Evolutionary conservation across 1,140 invertebrate species (phyloP).

Genomic region (Luehdorfia chinensis): DNA sequence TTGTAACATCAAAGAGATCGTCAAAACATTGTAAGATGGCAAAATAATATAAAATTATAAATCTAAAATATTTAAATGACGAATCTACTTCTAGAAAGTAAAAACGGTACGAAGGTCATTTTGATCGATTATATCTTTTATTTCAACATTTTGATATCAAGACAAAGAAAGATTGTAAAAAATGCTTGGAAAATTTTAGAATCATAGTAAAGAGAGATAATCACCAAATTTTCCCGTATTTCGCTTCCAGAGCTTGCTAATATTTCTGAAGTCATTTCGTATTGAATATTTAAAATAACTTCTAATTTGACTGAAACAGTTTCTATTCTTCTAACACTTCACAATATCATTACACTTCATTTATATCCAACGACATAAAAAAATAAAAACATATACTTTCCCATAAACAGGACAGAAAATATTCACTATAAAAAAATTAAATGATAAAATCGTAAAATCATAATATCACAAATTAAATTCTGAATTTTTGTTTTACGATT

Average conservation of each 20-base stretch:
- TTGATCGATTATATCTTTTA: not conserved
- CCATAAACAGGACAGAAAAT: slow-evolving; percentile 1
- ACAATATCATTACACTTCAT: slow-evolving; percentile 10
- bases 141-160: not conserved
- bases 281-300: slow-evolving; percentile 10
- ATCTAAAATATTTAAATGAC: no score
- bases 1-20: no score
- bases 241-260: slow-evolving; percentile 38
- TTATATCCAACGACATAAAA: not conserved
- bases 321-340: not conserved
- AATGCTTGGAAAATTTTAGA: slow-evolving; percentile 11
- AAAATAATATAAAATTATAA: no score
- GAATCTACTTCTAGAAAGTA: slow-evolving; percentile 7
- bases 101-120: slow-evolving; percentile 28
- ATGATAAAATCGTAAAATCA: not conserved
- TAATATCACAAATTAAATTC: no score
- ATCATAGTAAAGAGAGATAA: no score
- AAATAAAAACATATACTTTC: not conserved
- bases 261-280: slow-evolving; percentile 52
- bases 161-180: not conserved
- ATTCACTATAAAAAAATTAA: not conserved
- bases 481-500: no score
- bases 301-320: not conserved
- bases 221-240: slow-evolving; percentile 67
- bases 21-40: no score